A percentile compares a stretch with the other conserved stretches of the same genome.
Conservation (phyloP, 2,797 vertebrate species). For the Toxotes lorentzi region DNA sequence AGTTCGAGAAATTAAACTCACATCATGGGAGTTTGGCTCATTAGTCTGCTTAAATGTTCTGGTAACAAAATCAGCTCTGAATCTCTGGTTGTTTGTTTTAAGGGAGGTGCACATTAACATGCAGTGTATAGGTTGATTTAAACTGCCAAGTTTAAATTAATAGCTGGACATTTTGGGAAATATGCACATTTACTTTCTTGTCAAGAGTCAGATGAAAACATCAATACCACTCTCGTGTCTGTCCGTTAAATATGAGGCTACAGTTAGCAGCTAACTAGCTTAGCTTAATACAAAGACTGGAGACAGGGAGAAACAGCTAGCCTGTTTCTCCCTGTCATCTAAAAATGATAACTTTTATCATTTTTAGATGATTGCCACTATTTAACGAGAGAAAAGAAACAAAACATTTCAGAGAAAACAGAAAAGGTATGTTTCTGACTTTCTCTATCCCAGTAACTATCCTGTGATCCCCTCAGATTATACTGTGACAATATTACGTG, state of each 20-base stretch:
- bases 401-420: not conserved
- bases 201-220: not conserved
- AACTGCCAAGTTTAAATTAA: not conserved
- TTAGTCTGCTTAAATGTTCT: slow-evolving; percentile 26
- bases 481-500: not conserved
- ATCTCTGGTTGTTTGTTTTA: not conserved
- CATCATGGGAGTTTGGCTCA: slow-evolving; percentile 7
- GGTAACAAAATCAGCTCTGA: slow-evolving; percentile 3
- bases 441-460: not conserved
- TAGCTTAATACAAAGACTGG: not conserved
- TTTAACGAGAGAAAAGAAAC: not conserved
- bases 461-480: not conserved
- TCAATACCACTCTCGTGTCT: not conserved
- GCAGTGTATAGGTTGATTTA: not conserved
- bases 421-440: not conserved
- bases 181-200: no score
- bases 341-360: not conserved
- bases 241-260: not conserved
- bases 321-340: not conserved
- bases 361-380: not conserved
- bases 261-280: not conserved
- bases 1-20: slow-evolving; percentile 26
- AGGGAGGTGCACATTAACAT: not conserved
- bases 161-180: not conserved
- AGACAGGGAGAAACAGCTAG: not conserved